Base-by-base conservation (phyloP, 2,888 invertebrate genomes). In the Dynastes hyllus region DNA sequence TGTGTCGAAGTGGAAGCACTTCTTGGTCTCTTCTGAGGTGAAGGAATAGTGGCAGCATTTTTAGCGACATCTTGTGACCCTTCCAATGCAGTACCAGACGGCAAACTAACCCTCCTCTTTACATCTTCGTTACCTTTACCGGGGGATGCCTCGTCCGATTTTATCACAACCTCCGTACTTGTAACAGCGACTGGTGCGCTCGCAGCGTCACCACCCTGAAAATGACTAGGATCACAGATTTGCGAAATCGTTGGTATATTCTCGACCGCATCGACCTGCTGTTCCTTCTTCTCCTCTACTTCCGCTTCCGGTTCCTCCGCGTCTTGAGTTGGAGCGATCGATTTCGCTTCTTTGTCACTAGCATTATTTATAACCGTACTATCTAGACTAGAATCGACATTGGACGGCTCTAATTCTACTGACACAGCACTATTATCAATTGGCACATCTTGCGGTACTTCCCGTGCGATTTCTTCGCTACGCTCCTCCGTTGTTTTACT, bases 1-100 rank as follows among this genome's bases (percentile, higher is more conserved):
- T 96, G 96, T 8, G 95, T 95, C 83, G 94, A 94, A 66, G 95
- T 94, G 53, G 95, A 94, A 82, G 95, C 93, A 90, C 94, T 95
- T 86, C 94, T 92, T 78, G 95, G 95, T 89, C 95, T 90, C 88
- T 93, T 93, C 80, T 92, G 92, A 51, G 94, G 94, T 50, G 94
- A 93, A 53, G 89, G 83, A 76, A 84, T 84, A 90, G 85, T 90
- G 88, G 77, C 90, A 81, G 86, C 86, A 80, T 89, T 88, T 79
- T 87, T 87, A 79, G 84, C 84, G 80, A 86, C 86, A 76, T 87
- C 88, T 76, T 82, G 82, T 83, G 80, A 85, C 88, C 87, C 81
- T 80, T 88, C 88, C 53, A 86, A 81, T 50, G 61, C 55, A 78
- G 87, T 85, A 81, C 86, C 87, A 11, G 84, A 84, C 1, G 93